Evolutionary conservation across 2,113 vertebrate species (phyloP).

Genomic region (Helogale parvula): DNA sequence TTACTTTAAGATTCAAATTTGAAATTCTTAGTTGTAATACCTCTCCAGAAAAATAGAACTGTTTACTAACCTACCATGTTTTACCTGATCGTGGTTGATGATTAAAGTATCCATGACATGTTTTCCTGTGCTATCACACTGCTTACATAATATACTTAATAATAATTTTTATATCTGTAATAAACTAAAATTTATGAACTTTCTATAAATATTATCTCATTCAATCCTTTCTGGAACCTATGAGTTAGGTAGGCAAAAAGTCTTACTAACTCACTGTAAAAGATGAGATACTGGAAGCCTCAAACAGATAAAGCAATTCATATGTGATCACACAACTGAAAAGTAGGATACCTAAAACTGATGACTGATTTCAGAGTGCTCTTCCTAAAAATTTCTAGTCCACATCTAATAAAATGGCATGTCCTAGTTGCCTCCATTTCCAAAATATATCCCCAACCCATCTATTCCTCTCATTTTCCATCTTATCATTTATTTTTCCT

Average conservation of each 20-base stretch:
- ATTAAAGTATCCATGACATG: not conserved
- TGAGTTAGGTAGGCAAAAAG: not conserved
- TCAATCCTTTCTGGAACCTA: not conserved
- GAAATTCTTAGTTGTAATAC: not conserved
- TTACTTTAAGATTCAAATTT: not conserved
- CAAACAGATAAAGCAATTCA: not conserved
- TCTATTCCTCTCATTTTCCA: not conserved
- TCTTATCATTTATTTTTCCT: not conserved
- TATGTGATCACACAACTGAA: not conserved
- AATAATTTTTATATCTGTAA: not conserved
- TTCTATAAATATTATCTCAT: not conserved
- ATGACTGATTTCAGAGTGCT: not conserved
- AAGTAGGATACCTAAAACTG: not conserved
- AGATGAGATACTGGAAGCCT: not conserved
- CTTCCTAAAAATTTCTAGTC: not conserved
- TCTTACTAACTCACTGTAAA: slow-evolving; percentile 3
- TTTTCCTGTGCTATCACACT: not conserved
- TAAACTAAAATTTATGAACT: not conserved
- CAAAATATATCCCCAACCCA: not conserved
- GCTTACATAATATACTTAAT: not conserved
- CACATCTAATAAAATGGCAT: not conserved
- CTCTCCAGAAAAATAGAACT: not conserved
- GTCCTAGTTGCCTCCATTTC: not conserved
- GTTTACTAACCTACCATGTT: not conserved
- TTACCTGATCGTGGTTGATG: not conserved